Conservation (phyloP, 2,113 vertebrate genomes). For the Dasyprocta punctata region DNA sequence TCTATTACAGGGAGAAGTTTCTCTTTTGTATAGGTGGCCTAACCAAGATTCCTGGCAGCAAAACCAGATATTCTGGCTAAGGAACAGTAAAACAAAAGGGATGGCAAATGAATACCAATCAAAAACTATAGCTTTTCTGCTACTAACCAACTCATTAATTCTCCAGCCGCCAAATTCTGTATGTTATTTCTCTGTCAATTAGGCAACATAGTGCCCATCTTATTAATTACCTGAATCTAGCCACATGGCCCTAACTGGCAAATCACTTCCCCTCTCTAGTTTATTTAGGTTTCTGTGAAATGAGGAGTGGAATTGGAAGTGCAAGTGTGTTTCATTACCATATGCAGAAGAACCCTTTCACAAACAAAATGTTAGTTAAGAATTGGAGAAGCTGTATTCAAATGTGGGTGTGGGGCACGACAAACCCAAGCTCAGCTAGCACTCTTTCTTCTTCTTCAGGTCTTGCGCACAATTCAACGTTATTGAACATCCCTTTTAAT, state of each 20-base stretch:
- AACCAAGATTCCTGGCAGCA: background rate
- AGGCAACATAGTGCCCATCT: background rate
- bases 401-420: background rate
- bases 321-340: background rate
- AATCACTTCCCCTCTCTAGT: background rate
- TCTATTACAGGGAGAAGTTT: background rate
- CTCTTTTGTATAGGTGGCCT: background rate
- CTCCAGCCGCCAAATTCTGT: background rate
- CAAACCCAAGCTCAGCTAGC: background rate
- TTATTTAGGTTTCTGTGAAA: background rate
- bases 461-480: background rate
- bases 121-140: background rate
- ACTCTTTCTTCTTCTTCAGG: too few relatives aligned
- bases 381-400: background rate
- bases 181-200: background rate
- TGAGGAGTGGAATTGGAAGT: background rate
- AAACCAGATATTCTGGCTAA: slow-evolving; percentile 21
- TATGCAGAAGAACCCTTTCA: background rate
- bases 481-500: background rate
- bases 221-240: background rate
- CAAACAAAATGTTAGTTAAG: background rate
- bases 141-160: background rate
- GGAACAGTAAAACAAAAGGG: background rate
- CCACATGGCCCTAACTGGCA: background rate
- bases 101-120: background rate